Evolutionary conservation across 2,888 invertebrate genomes (phyloP), one percentile per base, ranked within the genome.

Genomic region (Onthophagus sagittarius): DNA sequence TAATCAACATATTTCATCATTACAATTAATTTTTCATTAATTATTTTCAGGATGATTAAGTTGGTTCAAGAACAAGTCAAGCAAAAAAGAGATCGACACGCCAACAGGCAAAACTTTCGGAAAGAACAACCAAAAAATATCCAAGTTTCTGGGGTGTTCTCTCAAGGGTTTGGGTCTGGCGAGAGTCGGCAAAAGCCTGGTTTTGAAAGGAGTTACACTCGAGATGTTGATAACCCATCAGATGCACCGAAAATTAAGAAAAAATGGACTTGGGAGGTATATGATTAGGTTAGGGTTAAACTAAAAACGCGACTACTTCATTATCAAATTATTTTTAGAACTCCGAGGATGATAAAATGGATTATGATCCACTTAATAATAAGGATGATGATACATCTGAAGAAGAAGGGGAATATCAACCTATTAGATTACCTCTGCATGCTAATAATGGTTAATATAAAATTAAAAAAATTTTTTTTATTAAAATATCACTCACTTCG

Each of bases 131-230:
- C 64, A 0, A 77, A 78, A 69, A 83, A 78, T 78, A 73, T 84
- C 23, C 83, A 84, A 73, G 83, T 84, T 0, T 77, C 77, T 72
- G 82, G 85, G 63, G 79, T 84, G 70, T 85, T 85, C 76, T 84
- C 85, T 6, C 82, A 84, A 77, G 85, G 84, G 33, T 77, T 81
- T 69, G 82, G 79, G 32, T 53, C 39, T 7, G 39, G 39, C 4
- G 39, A 53, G 11, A 1, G 11, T 4, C 39, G 39, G 4, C 39
- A 53, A 9, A 53, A 2, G 6, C 1, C 4, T 53, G 39, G 39
- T 2, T 53, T 53, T 53, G 39, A 53, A 53, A 1, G 39, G 6
- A 53, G 11, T 11, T 53, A 53, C 39, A 9, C 39, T 53, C 2
- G 39, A 53, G 39, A 53, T 11, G 39, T 53, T 11, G 39, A 53